phyloP scores from a whole-genome alignment of 2,797 vertebrate genomes.

The Masticophis lateralis region DNA sequence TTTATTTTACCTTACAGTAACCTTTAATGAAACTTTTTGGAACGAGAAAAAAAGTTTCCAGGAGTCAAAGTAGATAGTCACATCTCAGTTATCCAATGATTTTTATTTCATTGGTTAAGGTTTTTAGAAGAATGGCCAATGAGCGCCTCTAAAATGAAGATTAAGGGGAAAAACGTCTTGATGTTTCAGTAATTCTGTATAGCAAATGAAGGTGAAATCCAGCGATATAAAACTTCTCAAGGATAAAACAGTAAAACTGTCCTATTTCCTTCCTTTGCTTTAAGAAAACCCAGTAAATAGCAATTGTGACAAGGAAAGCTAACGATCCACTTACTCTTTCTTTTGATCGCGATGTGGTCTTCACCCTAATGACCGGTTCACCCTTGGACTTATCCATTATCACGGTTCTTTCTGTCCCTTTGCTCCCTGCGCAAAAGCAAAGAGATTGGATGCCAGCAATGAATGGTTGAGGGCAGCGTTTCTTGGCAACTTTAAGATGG shows the following conservation, averaged over 20 bases:
- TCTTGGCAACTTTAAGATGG: not conserved
- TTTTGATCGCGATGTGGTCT: slow-evolving; percentile 91
- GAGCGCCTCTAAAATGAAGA: not conserved
- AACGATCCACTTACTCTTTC: slow-evolving; percentile 83
- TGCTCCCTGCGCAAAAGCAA: slow-evolving; percentile 65
- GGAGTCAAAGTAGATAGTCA: not conserved
- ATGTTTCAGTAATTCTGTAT: not conserved
- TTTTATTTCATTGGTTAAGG: not conserved
- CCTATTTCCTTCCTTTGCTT: not conserved
- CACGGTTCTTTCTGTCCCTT: slow-evolving; percentile 88
- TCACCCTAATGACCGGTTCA: slow-evolving; percentile 95
- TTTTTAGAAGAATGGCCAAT: not conserved
- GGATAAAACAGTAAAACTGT: not conserved
- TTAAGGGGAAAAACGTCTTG: not conserved
- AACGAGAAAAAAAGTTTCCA: too few species aligned
- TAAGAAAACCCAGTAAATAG: not conserved
- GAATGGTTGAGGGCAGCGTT: not conserved
- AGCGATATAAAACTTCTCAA: not conserved
- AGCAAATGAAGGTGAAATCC: not conserved
- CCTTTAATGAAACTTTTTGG: too few species aligned
- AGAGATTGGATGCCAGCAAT: not conserved
- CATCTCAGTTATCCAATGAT: not conserved
- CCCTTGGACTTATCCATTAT: slow-evolving; percentile 99
- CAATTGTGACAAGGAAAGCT: not conserved
- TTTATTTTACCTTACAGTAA: too few species aligned